Evolutionary conservation across 2,113 vertebrate species (phyloP), one percentile per base, ranked within the genome.

Genomic region (Paraplagusia blochii): DNA sequence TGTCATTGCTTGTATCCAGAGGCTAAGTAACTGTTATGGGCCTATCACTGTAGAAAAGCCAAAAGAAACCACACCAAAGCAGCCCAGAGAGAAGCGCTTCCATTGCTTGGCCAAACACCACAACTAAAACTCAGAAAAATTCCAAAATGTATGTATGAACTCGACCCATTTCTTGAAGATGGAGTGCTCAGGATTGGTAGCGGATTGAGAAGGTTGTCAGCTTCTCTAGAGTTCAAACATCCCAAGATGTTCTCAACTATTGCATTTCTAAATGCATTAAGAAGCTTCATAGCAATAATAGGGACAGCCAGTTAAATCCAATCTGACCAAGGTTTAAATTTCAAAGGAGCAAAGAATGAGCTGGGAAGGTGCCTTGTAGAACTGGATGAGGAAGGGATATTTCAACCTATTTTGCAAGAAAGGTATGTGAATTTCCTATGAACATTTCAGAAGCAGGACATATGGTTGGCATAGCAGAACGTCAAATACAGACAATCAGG

Each of bases 401-500:
- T 1, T n/a, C n/a, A n/a, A 42, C 16, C 5, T 53, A 19, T 8
- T 9, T 44, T 1, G 39, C 39, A 6, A 11, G 11, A 2, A 43
- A 44, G 5, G 48, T 52, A 3, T 62, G 48, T n/a, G 61, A 74
- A 3, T 52, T 75, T 7, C 40, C 34, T 11, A 16, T 55, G n/a
- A 63, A 44, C 7, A 50, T 33, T 13, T 48, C 12, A 33, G 35
- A 45, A 53, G 44, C 62, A 10, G 63, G 69, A 29, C 65, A 69
- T 15, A 18, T 22, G 3, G 68, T 53, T 5, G 62, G 52, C 1
- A 51, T 68, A 6, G 67, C 65, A 66, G 67, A 76, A 7, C 7
- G 22, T 8, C 52, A 76, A 6, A 66, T 76, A 1, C 39, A 40
- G 16, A 66, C 53, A 44, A 50, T 53, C 3, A 39, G 35, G 16